Base-by-base conservation (phyloP, 2,888 invertebrate genomes). In the Dugesia japonica region DNA sequence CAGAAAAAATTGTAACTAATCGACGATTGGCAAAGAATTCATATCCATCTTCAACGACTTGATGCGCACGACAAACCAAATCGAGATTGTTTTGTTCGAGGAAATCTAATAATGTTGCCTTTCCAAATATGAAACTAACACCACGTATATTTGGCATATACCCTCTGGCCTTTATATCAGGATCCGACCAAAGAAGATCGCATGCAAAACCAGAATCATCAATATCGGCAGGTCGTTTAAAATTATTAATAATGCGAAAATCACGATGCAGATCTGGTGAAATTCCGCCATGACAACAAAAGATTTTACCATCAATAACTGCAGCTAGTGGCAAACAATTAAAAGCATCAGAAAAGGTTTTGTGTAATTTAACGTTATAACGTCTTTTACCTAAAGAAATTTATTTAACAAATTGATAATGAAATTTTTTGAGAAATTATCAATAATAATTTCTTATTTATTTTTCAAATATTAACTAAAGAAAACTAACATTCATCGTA, bases 131-230 rank as follows among this genome's bases (percentile, higher is more conserved):
- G 86, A 95, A 97, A 28, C 94, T 94, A 23, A 97, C 97, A 73
- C 95, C 95, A 81, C 97, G 90, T 85, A 95, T 95, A 83, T 97
- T 97, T 84, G 97, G 95, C 77, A 94, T 95, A 94, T 92, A 92
- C 89, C 81, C 94, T 79, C 85, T 85, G 31, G 87, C 86, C 78
- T 87, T 86, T 86, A 94, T 95, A 80, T 85, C 85, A 17, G 85
- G 85, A 83, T 95, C 94, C 31, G 95, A 86, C 97, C 97, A 97
- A 78, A 98, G 87, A 80, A 97, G 87, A 86, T 97, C 97, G 85
- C 97, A 98, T 74, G 97, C 88, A 81, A 97, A 87, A 80, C 95
- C 94, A 87, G 91, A 56, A 56, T 56, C 56, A 4, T n/a, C 4
- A 56, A 56, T 56, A 4, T 56, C 56, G 17, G 7, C 4, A 13